Conservation (phyloP, 2,113 vertebrate genomes). For the Saimiri boliviensis region DNA sequence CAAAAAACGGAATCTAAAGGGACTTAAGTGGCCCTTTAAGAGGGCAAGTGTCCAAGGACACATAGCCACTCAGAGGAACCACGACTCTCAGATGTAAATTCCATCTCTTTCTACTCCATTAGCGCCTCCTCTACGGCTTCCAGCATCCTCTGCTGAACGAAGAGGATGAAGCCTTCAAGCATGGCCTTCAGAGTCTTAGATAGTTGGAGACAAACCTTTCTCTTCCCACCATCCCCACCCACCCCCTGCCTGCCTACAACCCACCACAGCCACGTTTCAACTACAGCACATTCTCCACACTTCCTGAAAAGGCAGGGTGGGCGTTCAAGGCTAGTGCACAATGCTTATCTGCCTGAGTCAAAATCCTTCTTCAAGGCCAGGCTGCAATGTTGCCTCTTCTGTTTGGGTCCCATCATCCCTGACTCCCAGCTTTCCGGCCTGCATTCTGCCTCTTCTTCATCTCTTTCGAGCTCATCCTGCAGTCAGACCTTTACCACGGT, state of each 20-base stretch:
- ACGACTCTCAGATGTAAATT: not conserved
- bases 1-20: not conserved
- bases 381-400: not conserved
- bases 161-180: not conserved
- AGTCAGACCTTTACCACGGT: not conserved
- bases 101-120: not conserved
- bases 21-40: not conserved
- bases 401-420: not conserved
- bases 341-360: not conserved
- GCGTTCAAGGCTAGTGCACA: no score
- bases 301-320: not conserved
- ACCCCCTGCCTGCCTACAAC: no score
- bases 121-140: no score
- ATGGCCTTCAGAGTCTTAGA: not conserved
- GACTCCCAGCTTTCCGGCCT: not conserved
- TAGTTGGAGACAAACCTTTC: not conserved
- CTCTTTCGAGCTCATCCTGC: not conserved
- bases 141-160: not conserved
- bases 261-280: not conserved
- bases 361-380: not conserved
- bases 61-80: not conserved
- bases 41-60: not conserved
- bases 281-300: not conserved
- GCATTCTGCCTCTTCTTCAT: not conserved
- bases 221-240: not conserved